Evolutionary conservation across 1,140 invertebrate genomes (phyloP).

Genomic region (Apis florea): DNA sequence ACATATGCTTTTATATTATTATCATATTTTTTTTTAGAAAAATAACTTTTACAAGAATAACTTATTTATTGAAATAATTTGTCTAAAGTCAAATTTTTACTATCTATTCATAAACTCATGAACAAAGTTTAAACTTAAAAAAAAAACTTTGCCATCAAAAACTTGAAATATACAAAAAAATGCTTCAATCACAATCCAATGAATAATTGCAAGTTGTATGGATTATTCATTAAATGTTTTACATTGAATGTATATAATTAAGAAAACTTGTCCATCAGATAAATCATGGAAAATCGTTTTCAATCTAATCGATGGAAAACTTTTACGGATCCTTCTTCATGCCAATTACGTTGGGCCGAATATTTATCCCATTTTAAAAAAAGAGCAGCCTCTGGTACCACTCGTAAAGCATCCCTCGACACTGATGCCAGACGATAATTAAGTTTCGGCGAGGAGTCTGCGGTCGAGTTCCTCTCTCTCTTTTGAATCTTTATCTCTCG

Average conservation of each 20-base stretch:
- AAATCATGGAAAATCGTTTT: neutral
- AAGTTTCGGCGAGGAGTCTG: conserved; percentile 77
- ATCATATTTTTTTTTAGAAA: no score
- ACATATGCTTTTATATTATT: no score
- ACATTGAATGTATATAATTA: neutral
- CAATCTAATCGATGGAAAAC: neutral
- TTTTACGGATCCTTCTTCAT: neutral
- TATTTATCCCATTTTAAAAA: conserved; percentile 3
- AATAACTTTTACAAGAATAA: no score
- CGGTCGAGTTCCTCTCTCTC: conserved; percentile 64
- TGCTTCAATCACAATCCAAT: neutral
- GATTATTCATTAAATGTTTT: conserved; percentile 5
- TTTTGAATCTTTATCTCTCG: conserved; percentile 44
- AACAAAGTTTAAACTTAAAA: no score
- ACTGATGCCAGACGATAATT: conserved; percentile 77
- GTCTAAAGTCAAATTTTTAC: no score
- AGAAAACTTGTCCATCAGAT: neutral
- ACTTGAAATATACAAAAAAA: no score
- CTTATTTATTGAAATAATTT: no score
- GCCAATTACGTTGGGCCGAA: neutral
- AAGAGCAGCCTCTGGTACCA: neutral
- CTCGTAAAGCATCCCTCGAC: conserved; percentile 39
- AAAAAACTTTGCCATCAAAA: no score
- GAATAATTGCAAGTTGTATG: neutral
- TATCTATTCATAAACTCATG: no score